Conservation (phyloP, 2,113 vertebrate species). For the Amblyornis subalaris region DNA sequence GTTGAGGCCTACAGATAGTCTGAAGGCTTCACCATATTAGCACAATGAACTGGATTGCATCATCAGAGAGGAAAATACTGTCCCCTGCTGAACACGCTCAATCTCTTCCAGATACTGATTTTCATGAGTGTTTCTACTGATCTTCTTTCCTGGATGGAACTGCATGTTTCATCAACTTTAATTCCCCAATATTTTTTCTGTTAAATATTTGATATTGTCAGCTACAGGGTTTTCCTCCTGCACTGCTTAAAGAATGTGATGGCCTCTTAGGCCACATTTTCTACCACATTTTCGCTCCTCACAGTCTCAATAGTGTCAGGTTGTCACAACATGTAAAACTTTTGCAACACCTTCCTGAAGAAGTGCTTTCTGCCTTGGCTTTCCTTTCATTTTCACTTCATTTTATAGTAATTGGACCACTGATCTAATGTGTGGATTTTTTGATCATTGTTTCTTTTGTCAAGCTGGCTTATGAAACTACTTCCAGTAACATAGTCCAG, state of each 20-base stretch:
- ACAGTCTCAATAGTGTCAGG: background rate
- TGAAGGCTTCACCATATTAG: too few species aligned
- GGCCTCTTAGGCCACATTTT: background rate
- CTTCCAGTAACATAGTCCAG: background rate
- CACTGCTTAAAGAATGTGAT: background rate
- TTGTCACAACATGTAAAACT: constrained; percentile 20
- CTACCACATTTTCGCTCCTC: background rate
- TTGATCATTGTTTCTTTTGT: background rate
- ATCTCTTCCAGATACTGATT: background rate
- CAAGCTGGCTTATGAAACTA: background rate
- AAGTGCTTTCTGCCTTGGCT: background rate
- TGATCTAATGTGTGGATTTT: background rate
- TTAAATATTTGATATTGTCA: background rate
- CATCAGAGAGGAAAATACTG: background rate
- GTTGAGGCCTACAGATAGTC: too few species aligned
- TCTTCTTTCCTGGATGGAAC: background rate
- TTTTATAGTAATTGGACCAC: background rate
- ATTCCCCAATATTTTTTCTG: background rate
- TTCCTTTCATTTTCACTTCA: background rate
- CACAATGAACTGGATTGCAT: background rate
- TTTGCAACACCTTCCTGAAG: background rate
- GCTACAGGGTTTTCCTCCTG: background rate
- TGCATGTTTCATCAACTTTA: background rate
- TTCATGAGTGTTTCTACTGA: background rate
- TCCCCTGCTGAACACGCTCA: background rate